Conservation (phyloP, 1,140 invertebrate genomes). For the Wiebesia pumilae region DNA sequence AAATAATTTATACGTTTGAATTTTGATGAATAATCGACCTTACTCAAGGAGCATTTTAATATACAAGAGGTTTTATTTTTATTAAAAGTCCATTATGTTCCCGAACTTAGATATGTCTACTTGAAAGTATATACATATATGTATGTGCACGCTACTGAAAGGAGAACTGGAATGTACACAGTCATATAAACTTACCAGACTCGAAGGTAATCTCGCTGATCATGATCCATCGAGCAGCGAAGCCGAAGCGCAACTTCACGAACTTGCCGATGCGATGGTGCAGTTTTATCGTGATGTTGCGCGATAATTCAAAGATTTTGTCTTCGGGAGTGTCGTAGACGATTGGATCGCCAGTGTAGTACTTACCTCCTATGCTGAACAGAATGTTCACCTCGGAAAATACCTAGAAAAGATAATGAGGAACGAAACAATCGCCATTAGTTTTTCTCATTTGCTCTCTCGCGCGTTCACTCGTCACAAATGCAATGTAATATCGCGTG, state of each 20-base stretch:
- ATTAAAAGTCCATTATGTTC: slow-evolving; percentile 16
- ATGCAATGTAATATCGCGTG: not conserved
- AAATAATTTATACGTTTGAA: not conserved
- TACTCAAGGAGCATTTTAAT: not conserved
- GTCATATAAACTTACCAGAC: slow-evolving; percentile 72
- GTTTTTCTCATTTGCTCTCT: slow-evolving; percentile 8
- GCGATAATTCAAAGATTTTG: slow-evolving; percentile 79
- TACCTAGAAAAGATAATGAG: slow-evolving; percentile 69
- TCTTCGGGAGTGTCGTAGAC: slow-evolving; percentile 79
- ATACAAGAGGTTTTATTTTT: slow-evolving; percentile 4
- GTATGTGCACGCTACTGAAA: not conserved
- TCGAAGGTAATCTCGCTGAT: slow-evolving; percentile 82
- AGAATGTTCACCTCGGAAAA: slow-evolving; percentile 79
- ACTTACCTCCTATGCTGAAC: slow-evolving; percentile 83
- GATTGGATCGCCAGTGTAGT: slow-evolving; percentile 79
- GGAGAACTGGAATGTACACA: not conserved
- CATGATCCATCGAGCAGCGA: slow-evolving; percentile 82
- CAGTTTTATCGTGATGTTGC: slow-evolving; percentile 80
- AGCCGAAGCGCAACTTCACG: slow-evolving; percentile 80
- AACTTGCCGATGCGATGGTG: slow-evolving; percentile 80
- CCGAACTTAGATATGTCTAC: not conserved
- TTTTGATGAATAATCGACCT: not conserved
- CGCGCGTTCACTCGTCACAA: not conserved
- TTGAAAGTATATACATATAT: slow-evolving; percentile 27
- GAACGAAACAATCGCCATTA: slow-evolving; percentile 14